Conservation (phyloP, 1,140 invertebrate genomes). For the Frieseomelitta varia region DNA sequence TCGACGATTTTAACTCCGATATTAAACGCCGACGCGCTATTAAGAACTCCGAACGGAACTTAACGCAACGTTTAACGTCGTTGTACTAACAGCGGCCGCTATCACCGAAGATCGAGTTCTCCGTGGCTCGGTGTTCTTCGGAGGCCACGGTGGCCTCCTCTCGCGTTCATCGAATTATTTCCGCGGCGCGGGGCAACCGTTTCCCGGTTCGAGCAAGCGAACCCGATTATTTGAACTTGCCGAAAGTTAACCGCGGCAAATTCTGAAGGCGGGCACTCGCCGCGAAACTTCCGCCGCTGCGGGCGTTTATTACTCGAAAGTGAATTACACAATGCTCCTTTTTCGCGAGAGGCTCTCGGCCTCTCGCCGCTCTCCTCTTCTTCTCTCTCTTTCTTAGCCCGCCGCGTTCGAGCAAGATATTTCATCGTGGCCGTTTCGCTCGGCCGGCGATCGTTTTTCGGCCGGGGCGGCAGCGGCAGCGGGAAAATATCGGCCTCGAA, state of each 20-base stretch:
- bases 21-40: neutral
- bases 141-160: neutral
- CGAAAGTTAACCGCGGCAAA: slow-evolving; percentile 64
- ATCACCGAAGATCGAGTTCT: neutral
- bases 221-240: slow-evolving; percentile 61
- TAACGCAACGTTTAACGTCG: neutral
- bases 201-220: slow-evolving; percentile 30
- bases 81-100: neutral
- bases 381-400: too few relatives aligned
- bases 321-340: slow-evolving; percentile 56
- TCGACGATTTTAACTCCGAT: neutral
- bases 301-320: slow-evolving; percentile 57
- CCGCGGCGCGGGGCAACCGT: neutral
- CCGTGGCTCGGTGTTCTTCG: neutral
- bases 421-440: too few relatives aligned
- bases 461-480: too few relatives aligned
- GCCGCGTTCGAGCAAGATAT: too few relatives aligned
- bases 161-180: slow-evolving; percentile 26
- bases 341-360: neutral
- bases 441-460: slow-evolving; percentile 1
- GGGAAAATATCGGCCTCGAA: slow-evolving; percentile 38
- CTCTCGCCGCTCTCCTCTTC: neutral
- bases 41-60: neutral
- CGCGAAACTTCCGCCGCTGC: slow-evolving; percentile 49
- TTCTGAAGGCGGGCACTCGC: slow-evolving; percentile 33